These are phyloP conservation scores for Astyanax mexicanus DNA, from an alignment of 2,797 vertebrate species.

Conservation along the genomic window DNA sequence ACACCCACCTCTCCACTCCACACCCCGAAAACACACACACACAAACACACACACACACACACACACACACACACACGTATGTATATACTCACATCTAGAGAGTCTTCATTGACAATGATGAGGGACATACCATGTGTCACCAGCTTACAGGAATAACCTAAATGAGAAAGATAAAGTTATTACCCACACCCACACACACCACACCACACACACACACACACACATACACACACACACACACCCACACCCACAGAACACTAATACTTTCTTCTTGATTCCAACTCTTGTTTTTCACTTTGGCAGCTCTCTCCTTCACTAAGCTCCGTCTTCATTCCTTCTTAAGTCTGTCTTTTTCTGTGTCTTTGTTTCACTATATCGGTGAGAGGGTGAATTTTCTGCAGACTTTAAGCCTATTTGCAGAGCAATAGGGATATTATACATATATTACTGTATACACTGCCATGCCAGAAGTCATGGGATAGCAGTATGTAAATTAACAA, in stretches of 20 bases:
- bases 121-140: conserved; percentile 98
- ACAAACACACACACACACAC: conserved; percentile 42
- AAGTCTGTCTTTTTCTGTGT: not conserved
- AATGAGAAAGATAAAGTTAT: conserved; percentile 33
- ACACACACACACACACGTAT: conserved; percentile 37
- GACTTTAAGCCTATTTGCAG: no score
- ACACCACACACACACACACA: conserved; percentile 25
- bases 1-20: conserved; percentile 73
- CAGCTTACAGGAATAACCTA: conserved; percentile 95
- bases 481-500: no score
- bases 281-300: not conserved
- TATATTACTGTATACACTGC: no score
- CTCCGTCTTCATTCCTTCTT: not conserved
- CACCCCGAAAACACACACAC: conserved; percentile 64
- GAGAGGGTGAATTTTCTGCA: not conserved
- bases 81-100: conserved; percentile 91
- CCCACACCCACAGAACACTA: no score
- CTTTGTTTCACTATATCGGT: not conserved
- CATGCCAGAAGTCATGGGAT: no score
- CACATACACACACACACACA: conserved; percentile 16
- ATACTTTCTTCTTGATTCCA: not conserved
- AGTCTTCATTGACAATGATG: conserved; percentile 95
- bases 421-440: no score
- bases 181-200: conserved; percentile 18
- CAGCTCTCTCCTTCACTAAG: not conserved